Evolutionary conservation across 2,113 vertebrate species (phyloP).

Genomic region (Ptilorrhoa leucosticta): DNA sequence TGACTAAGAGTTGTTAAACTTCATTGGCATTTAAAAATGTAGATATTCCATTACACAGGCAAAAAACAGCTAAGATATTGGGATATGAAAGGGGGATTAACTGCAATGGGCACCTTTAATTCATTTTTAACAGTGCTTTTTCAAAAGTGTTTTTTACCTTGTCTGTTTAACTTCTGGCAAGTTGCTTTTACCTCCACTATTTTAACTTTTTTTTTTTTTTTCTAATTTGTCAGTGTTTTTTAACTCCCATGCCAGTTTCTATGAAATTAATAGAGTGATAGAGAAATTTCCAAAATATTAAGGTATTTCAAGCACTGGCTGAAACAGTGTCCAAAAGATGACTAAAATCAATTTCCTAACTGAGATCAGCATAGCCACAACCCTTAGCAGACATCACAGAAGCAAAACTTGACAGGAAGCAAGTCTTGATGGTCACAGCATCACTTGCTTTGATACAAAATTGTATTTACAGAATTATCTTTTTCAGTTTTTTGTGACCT

Average conservation of each 20-base stretch:
- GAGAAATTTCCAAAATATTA: background rate
- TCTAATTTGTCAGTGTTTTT: background rate
- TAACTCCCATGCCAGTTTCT: background rate
- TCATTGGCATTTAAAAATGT: constrained; percentile 2
- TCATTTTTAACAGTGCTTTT: background rate
- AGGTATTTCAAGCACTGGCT: background rate
- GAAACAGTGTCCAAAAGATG: background rate
- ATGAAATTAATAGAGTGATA: background rate
- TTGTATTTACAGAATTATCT: background rate
- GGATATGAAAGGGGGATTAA: background rate
- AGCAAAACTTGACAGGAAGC: background rate
- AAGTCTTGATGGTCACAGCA: background rate
- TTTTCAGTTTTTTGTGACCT: background rate
- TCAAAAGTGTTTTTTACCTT: background rate
- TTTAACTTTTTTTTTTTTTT: background rate
- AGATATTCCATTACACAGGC: background rate
- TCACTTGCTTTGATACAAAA: background rate
- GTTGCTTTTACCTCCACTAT: background rate
- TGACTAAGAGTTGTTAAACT: constrained; percentile 35
- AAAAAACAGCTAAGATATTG: background rate
- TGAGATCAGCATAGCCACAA: background rate
- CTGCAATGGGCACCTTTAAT: background rate
- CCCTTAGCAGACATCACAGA: background rate
- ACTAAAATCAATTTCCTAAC: background rate
- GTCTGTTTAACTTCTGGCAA: background rate